Evolutionary conservation across 1,140 invertebrate genomes (phyloP).

Genomic region (Hyles vespertilio): DNA sequence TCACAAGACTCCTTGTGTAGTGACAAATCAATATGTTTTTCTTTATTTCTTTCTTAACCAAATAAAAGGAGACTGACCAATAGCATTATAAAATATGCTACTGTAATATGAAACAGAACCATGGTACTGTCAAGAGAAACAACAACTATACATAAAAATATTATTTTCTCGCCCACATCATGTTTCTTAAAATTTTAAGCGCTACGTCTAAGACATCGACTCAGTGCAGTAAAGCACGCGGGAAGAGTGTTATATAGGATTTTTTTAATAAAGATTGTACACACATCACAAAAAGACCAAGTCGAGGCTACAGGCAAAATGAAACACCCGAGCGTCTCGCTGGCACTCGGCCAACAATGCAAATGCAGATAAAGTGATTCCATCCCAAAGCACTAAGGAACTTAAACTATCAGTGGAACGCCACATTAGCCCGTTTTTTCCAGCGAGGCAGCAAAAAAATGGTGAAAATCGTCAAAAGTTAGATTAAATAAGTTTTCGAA

Average conservation of each 20-base stretch:
- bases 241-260: background rate
- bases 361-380: constrained; percentile 35
- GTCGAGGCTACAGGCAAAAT: constrained; percentile 13
- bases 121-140: no score
- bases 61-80: no score
- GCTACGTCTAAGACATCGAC: no score
- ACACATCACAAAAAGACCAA: background rate
- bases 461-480: constrained; percentile 41
- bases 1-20: no score
- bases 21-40: no score
- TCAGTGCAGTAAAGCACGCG: background rate
- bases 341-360: constrained; percentile 19
- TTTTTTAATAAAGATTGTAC: background rate
- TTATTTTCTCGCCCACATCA: no score
- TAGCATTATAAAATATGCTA: no score
- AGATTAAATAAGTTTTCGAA: constrained; percentile 53
- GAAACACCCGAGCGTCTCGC: constrained; percentile 14
- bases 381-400: constrained; percentile 27
- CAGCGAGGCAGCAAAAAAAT: constrained; percentile 26
- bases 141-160: background rate
- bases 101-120: no score
- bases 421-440: constrained; percentile 21
- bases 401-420: constrained; percentile 26
- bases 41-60: no score
- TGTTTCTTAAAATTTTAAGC: no score